Base-by-base conservation (phyloP, 2,888 invertebrate species). In the Portevinia maculata region DNA sequence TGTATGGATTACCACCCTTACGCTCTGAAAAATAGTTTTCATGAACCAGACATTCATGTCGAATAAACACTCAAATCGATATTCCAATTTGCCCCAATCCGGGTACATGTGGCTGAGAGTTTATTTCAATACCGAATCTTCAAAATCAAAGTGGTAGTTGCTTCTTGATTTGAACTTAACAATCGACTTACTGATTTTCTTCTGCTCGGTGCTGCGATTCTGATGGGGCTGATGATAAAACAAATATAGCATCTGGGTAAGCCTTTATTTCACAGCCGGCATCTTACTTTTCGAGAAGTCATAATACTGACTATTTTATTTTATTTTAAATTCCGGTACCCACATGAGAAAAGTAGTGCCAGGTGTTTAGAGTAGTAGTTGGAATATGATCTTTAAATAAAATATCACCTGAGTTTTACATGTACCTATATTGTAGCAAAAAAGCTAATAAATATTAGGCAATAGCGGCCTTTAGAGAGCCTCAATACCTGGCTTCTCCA, bases 101-200 rank as follows among this genome's bases (percentile, higher is more conserved):
- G 1, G 17, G n/a, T 41, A 34, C 13, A 21, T 55, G 1, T 46
- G n/a, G 5, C n/a, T 46, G 24, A 21, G 55, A 6, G 21, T 39
- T 8, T 55, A 24, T 37, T 55, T 55, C 55, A 59, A n/a, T n/a
- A n/a, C n/a, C n/a, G n/a, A n/a, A 59, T 30, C 4, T 59, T 30
- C 1, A 17, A 57, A 41, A 41, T 41, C 37, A 8, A 15, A 41
- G n/a, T n/a, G n/a, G n/a, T 9, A 8, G 28, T 24, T 9, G 9
- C 0, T 11, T 57, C 28, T 6, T 41, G 28, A 41, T 24, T 59
- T 41, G 28, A 59, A 59, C 30, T 59, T 59, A 28, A 7, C 28
- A 59, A 57, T 57, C 24, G 57, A 41, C 57, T 57, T 8, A 41
- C 39, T 41, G 57, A 57, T 41, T 57, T 41, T 55, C 9, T 39